Percentiles rank a stretch among this genome's conserved stretches.
These are phyloP conservation scores for Glossophaga mutica DNA, from an alignment of 2,797 vertebrate genomes.

Conservation along the genomic window DNA sequence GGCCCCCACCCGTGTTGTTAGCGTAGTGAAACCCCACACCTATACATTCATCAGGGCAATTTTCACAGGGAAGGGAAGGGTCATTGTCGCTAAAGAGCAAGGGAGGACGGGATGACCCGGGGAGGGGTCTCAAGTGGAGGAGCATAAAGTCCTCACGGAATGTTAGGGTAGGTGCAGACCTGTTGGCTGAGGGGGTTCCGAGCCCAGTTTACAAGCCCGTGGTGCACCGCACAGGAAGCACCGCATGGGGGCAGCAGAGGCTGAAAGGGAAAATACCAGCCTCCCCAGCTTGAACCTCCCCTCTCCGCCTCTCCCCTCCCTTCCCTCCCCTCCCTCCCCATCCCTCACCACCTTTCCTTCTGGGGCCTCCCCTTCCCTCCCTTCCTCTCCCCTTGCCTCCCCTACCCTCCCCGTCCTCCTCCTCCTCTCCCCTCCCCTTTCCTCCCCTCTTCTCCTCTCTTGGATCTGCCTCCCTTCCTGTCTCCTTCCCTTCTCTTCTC, in stretches of 20 bases:
- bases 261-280: not conserved
- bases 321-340: too few species aligned
- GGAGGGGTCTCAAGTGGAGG: not conserved
- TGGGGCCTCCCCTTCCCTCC: too few species aligned
- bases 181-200: accelerated
- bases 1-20: not conserved
- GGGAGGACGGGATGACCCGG: not conserved
- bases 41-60: too few species aligned
- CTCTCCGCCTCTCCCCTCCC: too few species aligned
- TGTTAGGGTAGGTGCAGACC: not conserved
- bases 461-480: too few species aligned
- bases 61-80: not conserved
- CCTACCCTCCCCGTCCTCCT: too few species aligned
- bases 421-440: not conserved
- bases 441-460: too few species aligned
- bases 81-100: not conserved
- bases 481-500: too few species aligned
- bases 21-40: not conserved
- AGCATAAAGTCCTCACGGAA: not conserved
- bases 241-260: not conserved
- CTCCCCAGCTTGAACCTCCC: not conserved
- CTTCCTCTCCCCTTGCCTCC: too few species aligned
- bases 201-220: too few species aligned
- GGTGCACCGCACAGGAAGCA: not conserved
- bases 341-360: too few species aligned